phyloP scores from a whole-genome alignment of 2,113 vertebrate species.

The Trochalopteron elliotii region DNA sequence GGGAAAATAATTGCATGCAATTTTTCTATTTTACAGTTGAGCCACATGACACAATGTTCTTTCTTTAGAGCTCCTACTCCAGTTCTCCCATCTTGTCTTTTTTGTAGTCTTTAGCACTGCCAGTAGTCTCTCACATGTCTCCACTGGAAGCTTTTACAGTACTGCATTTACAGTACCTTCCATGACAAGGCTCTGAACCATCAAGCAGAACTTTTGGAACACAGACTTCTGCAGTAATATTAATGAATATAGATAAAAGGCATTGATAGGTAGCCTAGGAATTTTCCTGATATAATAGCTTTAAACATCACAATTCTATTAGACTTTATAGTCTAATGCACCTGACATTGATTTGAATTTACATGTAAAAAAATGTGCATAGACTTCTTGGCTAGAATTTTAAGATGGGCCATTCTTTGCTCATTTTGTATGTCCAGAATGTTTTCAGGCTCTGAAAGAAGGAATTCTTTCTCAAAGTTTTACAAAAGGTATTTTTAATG shows the following conservation, averaged over 20 bases:
- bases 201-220: not conserved
- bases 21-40: constrained; percentile 82
- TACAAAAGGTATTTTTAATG: not conserved
- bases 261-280: not conserved
- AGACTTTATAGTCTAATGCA: not conserved
- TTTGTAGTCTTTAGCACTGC: constrained; percentile 33
- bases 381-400: not conserved
- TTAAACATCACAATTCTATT: not conserved
- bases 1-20: constrained; percentile 81
- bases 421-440: not conserved
- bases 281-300: not conserved
- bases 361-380: not conserved
- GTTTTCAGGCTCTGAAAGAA: not conserved
- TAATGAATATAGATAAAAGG: not conserved
- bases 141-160: constrained; percentile 28
- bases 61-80: constrained; percentile 41
- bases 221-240: not conserved
- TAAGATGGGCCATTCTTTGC: not conserved
- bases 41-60: constrained; percentile 76
- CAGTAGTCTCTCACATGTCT: constrained; percentile 45
- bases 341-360: not conserved
- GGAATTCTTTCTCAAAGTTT: not conserved
- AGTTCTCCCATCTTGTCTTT: constrained; percentile 64
- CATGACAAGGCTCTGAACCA: not conserved
- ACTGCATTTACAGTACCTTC: not conserved